A percentile compares a stretch with the other conserved stretches of the same genome.
Evolutionary conservation across 2,888 invertebrate species (phyloP).

Genomic region (Girardia tigrina): DNA sequence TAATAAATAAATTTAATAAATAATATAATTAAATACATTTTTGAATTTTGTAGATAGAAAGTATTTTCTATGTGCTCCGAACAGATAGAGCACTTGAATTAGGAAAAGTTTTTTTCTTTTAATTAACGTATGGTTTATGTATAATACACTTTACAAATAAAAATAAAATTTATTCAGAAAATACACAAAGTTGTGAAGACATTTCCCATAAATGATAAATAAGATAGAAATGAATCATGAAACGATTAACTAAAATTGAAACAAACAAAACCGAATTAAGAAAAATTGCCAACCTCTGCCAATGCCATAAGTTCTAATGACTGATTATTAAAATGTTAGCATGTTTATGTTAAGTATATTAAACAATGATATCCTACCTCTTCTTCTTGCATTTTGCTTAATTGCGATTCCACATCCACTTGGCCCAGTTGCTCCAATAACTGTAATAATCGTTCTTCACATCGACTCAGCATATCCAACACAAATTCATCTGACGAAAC

Average conservation of each 20-base stretch:
- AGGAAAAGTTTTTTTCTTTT: too few species aligned
- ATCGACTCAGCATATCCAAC: slow-evolving; percentile 46
- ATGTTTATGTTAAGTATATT: background rate
- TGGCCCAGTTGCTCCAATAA: slow-evolving; percentile 48
- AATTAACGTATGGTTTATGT: too few species aligned
- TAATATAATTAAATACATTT: too few species aligned
- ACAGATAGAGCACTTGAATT: too few species aligned
- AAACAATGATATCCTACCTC: slow-evolving; percentile 41
- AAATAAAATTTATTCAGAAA: too few species aligned
- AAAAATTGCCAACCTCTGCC: background rate
- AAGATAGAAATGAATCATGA: too few species aligned
- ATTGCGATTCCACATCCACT: slow-evolving; percentile 44
- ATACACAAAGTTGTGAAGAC: too few species aligned
- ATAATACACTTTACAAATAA: too few species aligned
- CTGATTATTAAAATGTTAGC: background rate
- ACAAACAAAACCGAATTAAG: background rate
- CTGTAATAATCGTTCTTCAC: slow-evolving; percentile 49
- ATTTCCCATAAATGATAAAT: too few species aligned
- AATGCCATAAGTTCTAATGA: background rate
- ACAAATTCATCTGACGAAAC: slow-evolving; percentile 49
- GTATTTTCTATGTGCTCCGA: too few species aligned
- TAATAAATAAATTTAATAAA: too few species aligned
- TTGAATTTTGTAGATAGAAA: too few species aligned
- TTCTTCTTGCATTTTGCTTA: slow-evolving; percentile 49
- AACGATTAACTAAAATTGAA: background rate